These are phyloP conservation scores for Meriones unguiculatus DNA, from an alignment of 2,113 vertebrate genomes.

Conservation along the genomic window DNA sequence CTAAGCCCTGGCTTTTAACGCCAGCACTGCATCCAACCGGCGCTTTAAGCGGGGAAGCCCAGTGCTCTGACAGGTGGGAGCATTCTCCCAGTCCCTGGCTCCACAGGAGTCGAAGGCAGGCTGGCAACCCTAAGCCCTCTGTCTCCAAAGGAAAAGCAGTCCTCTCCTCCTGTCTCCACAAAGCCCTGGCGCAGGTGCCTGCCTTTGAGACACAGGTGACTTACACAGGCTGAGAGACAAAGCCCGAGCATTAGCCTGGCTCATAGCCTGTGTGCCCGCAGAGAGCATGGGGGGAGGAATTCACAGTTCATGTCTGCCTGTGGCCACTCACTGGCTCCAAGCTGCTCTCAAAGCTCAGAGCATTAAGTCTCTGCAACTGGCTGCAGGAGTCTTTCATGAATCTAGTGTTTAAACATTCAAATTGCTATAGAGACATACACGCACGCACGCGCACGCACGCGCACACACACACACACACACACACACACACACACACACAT, in stretches of 20 bases:
- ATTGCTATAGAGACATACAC: neutral
- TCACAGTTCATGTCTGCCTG: neutral
- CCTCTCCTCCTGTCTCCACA: neutral
- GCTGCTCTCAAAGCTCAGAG: rapidly evolving
- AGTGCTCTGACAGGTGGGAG: neutral
- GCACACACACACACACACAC: no score
- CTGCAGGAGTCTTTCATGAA: neutral
- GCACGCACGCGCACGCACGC: neutral
- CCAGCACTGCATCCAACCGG: neutral
- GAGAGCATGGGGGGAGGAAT: no score
- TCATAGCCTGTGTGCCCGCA: neutral
- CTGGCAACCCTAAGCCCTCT: neutral
- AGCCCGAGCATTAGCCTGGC: neutral
- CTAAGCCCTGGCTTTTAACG: neutral
- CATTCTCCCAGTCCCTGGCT: neutral
- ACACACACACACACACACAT: no score
- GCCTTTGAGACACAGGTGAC: constrained; percentile 19
- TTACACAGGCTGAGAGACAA: neutral
- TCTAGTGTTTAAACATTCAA: constrained; percentile 41
- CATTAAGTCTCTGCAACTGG: neutral
- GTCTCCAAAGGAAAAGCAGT: neutral
- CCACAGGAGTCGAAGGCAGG: neutral
- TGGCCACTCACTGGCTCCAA: neutral
- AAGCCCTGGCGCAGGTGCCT: neutral
- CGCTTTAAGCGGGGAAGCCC: neutral